A percentile compares a stretch with the other conserved stretches of the same genome.
These are phyloP conservation scores for Pimephales promelas DNA, from an alignment of 2,113 vertebrate species.

Conservation along the genomic window DNA sequence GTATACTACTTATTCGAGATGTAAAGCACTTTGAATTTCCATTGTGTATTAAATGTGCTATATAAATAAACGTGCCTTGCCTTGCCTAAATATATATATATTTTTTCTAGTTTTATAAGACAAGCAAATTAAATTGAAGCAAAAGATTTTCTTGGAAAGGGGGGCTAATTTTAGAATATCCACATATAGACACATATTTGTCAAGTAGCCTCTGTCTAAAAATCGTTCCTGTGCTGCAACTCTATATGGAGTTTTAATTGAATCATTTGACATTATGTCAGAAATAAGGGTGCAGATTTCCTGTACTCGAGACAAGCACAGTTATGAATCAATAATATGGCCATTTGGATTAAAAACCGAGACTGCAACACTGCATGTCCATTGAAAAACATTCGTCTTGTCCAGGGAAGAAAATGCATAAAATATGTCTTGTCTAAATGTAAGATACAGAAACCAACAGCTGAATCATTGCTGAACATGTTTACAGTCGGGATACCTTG, in stretches of 20 bases:
- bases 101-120: not conserved
- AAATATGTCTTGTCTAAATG: not conserved
- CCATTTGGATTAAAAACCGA: not conserved
- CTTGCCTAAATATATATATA: no score
- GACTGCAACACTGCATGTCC: not conserved
- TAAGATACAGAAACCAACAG: not conserved
- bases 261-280: constrained; percentile 23
- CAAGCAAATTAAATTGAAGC: constrained; percentile 13
- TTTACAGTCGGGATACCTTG: not conserved
- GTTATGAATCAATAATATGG: constrained; percentile 22
- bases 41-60: no score
- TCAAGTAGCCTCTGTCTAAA: not conserved
- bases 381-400: not conserved
- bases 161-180: constrained; percentile 16
- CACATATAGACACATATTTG: constrained; percentile 11
- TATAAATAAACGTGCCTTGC: no score
- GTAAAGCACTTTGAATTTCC: no score
- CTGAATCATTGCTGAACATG: not conserved
- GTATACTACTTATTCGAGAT: not conserved
- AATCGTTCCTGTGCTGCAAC: constrained; percentile 11
- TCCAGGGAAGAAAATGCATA: not conserved
- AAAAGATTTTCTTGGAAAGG: constrained; percentile 6
- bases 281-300: constrained; percentile 27
- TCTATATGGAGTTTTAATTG: constrained; percentile 35
- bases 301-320: not conserved